Percentiles rank a stretch among this genome's conserved stretches.
phyloP scores from a whole-genome alignment of 2,113 vertebrate genomes.

The Cichladusa arquata region DNA sequence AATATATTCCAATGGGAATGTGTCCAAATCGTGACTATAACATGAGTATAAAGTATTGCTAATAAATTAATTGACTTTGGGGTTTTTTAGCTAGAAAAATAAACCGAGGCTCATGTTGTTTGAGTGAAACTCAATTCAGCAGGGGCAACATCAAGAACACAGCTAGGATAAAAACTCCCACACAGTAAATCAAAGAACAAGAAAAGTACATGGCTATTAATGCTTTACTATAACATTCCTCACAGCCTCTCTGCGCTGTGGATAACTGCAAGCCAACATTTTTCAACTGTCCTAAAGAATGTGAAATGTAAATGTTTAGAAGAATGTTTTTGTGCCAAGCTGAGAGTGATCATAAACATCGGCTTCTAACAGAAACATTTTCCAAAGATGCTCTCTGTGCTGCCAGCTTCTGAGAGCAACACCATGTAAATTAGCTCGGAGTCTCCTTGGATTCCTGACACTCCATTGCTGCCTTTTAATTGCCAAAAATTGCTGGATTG shows the following conservation, averaged over 20 bases:
- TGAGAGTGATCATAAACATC: conserved; percentile 63
- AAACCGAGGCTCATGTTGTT: not conserved
- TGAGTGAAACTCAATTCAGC: not conserved
- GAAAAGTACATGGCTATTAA: conserved; percentile 3
- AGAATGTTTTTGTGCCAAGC: conserved; percentile 62
- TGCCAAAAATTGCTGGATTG: conserved; percentile 25
- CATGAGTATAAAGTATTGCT: not conserved
- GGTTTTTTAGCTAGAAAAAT: conserved; percentile 47
- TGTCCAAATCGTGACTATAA: not conserved
- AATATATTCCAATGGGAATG: not conserved
- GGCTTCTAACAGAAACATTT: conserved; percentile 53
- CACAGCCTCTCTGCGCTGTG: not conserved
- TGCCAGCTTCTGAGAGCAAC: conserved; percentile 60
- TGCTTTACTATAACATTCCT: conserved; percentile 30
- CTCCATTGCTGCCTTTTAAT: conserved; percentile 2
- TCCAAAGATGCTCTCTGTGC: not conserved
- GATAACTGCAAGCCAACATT: conserved; percentile 45
- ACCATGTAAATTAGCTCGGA: conserved; percentile 39
- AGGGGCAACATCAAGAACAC: not conserved
- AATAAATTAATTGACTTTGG: conserved; percentile 33
- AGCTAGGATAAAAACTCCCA: conserved; percentile 11
- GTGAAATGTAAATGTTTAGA: conserved; percentile 71
- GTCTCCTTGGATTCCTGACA: conserved; percentile 15
- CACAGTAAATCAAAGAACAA: conserved; percentile 54
- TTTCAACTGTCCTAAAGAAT: conserved; percentile 60